Percentiles rank a stretch among this genome's conserved stretches.
These are phyloP conservation scores for Struthidea cinerea DNA, from an alignment of 2,113 vertebrate species.

Conservation along the genomic window DNA sequence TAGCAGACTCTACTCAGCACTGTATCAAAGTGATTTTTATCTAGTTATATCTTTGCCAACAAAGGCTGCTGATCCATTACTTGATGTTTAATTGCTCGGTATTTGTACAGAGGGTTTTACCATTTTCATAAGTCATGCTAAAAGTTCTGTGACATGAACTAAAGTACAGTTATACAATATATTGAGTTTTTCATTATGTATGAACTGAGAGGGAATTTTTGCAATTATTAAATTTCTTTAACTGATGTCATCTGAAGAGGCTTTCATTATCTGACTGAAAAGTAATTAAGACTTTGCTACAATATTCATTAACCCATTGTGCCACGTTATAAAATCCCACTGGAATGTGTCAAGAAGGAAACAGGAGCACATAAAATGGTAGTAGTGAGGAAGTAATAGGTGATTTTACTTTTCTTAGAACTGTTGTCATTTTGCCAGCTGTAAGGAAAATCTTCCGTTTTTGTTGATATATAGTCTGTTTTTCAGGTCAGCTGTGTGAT, in stretches of 20 bases:
- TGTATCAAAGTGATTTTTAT: neutral
- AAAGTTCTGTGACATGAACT: neutral
- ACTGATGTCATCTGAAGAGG: neutral
- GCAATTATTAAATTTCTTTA: neutral
- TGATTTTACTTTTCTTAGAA: neutral
- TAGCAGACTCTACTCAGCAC: neutral
- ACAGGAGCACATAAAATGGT: neutral
- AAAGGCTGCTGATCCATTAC: neutral
- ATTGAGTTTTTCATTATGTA: neutral
- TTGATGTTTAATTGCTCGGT: neutral
- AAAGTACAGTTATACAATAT: neutral
- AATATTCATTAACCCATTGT: neutral
- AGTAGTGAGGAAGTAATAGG: neutral
- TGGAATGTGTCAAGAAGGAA: neutral
- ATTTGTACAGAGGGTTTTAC: neutral
- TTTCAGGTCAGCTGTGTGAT: neutral
- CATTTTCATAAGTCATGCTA: neutral
- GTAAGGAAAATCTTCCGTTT: neutral
- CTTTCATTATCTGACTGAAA: neutral
- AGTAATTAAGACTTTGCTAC: neutral
- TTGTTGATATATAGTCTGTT: neutral
- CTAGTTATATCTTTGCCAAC: neutral
- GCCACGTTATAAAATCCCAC: neutral
- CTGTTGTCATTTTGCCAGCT: neutral
- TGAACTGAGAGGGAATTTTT: neutral